Conservation (phyloP, 1,140 invertebrate species). For the Papilio xuthus region DNA sequence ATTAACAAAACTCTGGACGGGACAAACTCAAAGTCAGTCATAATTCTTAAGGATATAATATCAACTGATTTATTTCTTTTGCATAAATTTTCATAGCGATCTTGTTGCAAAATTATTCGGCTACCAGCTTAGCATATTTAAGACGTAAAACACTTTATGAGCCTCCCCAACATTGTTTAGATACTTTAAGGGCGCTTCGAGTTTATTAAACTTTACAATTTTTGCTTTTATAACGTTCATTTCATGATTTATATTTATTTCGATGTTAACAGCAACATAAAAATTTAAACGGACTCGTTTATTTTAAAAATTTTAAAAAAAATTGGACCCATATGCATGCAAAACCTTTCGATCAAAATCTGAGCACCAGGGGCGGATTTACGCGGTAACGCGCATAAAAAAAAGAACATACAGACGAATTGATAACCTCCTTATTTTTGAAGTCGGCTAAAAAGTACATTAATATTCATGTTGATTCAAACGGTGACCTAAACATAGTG, state of each 20-base stretch:
- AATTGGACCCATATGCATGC: no score
- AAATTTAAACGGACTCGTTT: no score
- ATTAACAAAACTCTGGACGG: neutral
- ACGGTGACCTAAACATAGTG: neutral
- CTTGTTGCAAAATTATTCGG: constrained; percentile 29
- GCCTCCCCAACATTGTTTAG: constrained; percentile 31
- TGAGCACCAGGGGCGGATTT: no score
- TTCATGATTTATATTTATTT: constrained; percentile 11
- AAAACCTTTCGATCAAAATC: no score
- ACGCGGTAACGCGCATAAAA: no score
- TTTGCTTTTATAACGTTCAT: neutral
- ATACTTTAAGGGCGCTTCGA: constrained; percentile 24
- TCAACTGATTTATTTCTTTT: constrained; percentile 27
- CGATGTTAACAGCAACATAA: neutral
- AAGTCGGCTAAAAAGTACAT: no score
- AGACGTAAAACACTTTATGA: constrained; percentile 37
- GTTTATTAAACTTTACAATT: constrained; percentile 25
- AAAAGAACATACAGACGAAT: no score
- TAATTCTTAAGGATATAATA: constrained; percentile 8
- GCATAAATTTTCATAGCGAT: constrained; percentile 31
- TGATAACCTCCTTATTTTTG: no score
- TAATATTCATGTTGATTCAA: neutral
- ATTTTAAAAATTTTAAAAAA: no score
- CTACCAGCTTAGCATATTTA: constrained; percentile 35
- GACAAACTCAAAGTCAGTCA: constrained; percentile 10